Percentiles rank a stretch among this genome's conserved stretches.
These are phyloP conservation scores for Ostrea edulis DNA, from an alignment of 1,140 invertebrate species.

Conservation along the genomic window DNA sequence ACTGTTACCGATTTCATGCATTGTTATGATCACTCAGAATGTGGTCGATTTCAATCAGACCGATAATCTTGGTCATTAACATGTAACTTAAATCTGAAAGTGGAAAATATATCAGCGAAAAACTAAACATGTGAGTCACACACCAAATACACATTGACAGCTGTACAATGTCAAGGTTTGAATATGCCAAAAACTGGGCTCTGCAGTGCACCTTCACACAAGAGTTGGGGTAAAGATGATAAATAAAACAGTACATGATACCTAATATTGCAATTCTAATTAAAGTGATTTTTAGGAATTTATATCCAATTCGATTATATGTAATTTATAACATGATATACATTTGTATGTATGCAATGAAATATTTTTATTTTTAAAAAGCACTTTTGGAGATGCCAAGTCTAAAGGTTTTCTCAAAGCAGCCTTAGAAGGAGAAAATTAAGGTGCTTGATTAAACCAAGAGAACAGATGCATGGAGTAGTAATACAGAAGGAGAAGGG, in stretches of 20 bases:
- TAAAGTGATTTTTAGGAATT: no score
- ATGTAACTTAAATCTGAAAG: conserved; percentile 10
- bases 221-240: neutral
- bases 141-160: conserved; percentile 14
- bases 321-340: neutral
- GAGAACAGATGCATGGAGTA: neutral
- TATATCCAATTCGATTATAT: no score
- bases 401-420: neutral
- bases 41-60: conserved; percentile 9
- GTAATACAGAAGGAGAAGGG: no score
- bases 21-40: neutral
- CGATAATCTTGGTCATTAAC: neutral
- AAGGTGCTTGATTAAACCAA: neutral
- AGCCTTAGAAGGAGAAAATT: neutral
- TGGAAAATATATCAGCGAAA: neutral
- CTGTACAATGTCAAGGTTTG: neutral
- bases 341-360: neutral
- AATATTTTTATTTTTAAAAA: neutral
- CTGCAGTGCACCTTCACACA: neutral
- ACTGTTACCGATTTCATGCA: neutral
- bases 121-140: neutral
- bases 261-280: no score
- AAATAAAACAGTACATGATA: neutral
- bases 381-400: neutral
- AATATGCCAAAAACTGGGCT: conserved; percentile 3